Conservation (phyloP, 2,797 vertebrate genomes). For the Hybognathus amarus region DNA sequence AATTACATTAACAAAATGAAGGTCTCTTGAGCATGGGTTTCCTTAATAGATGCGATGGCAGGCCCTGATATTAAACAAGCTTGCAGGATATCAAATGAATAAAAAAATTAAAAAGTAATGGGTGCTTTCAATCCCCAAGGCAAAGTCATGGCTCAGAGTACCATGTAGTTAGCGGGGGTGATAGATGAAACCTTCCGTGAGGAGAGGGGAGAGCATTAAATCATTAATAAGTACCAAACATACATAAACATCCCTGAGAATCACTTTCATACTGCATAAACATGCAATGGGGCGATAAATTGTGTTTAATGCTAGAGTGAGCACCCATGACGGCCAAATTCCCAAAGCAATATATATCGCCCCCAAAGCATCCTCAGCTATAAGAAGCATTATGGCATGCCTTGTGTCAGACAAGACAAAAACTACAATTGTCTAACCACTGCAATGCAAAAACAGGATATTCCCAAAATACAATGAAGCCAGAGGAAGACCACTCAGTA, state of each 20-base stretch:
- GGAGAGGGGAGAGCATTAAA: constrained; percentile 49
- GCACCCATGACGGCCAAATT: constrained; percentile 66
- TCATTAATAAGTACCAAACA: constrained; percentile 65
- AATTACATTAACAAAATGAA: constrained; percentile 25
- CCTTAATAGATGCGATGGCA: constrained; percentile 53
- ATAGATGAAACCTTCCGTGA: constrained; percentile 50
- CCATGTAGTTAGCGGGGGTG: constrained; percentile 11
- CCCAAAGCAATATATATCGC: constrained; percentile 55
- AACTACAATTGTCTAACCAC: constrained; percentile 54
- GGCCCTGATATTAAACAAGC: constrained; percentile 38
- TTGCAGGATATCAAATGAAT: constrained; percentile 19
- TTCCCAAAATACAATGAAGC: constrained; percentile 69
- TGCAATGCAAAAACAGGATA: constrained; percentile 72
- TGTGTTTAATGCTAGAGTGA: constrained; percentile 70
- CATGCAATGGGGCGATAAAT: constrained; percentile 69
- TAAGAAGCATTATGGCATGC: constrained; percentile 56
- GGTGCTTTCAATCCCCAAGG: neutral
- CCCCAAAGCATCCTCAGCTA: constrained; percentile 29
- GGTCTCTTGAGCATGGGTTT: neutral
- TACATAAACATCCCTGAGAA: constrained; percentile 54
- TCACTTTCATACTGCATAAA: constrained; percentile 66
- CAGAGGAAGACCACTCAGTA: constrained; percentile 17
- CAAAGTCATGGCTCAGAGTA: constrained; percentile 29
- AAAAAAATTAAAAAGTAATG: neutral
- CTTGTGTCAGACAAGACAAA: constrained; percentile 44